These are phyloP conservation scores for Drosophila borealis DNA, from an alignment of 2,888 invertebrate genomes.

Conservation along the genomic window DNA sequence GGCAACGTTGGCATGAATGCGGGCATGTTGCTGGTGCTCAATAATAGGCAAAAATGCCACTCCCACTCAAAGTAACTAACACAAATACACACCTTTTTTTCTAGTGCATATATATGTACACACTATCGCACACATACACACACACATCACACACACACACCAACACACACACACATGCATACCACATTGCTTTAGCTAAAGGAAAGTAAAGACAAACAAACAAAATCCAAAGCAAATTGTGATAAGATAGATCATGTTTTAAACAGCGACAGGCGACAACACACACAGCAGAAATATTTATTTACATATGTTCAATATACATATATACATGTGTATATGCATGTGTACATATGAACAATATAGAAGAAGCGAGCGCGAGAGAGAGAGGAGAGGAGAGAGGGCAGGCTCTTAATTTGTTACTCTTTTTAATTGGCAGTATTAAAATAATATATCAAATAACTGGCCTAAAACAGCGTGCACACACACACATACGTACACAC, in stretches of 20 bases:
- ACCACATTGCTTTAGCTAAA: slow-evolving; percentile 14
- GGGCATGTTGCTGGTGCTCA: slow-evolving; percentile 88
- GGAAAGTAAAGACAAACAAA: slow-evolving; percentile 17
- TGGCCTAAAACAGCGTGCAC: slow-evolving; percentile 24
- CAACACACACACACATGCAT: slow-evolving; percentile 22
- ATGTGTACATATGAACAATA: slow-evolving; percentile 6
- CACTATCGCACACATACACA: slow-evolving; percentile 5
- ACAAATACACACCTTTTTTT: slow-evolving; percentile 11
- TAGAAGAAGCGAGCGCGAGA: background rate
- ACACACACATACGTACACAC: slow-evolving; percentile 21
- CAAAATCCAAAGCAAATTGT: slow-evolving; percentile 57
- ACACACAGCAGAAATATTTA: slow-evolving; percentile 17
- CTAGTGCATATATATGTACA: slow-evolving; percentile 13
- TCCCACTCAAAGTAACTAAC: slow-evolving; percentile 67
- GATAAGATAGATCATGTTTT: slow-evolving; percentile 50
- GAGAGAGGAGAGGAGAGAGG: slow-evolving; percentile 16
- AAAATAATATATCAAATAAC: slow-evolving; percentile 2
- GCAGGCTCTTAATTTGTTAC: slow-evolving; percentile 41
- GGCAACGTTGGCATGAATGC: slow-evolving; percentile 90
- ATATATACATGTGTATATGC: background rate
- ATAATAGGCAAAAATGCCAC: slow-evolving; percentile 82
- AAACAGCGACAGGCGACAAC: slow-evolving; percentile 17
- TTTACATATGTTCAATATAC: slow-evolving; percentile 10
- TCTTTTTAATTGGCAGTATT: slow-evolving; percentile 36
- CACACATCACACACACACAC: slow-evolving; percentile 19